A percentile compares a stretch with the other conserved stretches of the same genome.
Evolutionary conservation across 2,888 invertebrate genomes (phyloP).

Genomic region (Drosophila vallismaia): DNA sequence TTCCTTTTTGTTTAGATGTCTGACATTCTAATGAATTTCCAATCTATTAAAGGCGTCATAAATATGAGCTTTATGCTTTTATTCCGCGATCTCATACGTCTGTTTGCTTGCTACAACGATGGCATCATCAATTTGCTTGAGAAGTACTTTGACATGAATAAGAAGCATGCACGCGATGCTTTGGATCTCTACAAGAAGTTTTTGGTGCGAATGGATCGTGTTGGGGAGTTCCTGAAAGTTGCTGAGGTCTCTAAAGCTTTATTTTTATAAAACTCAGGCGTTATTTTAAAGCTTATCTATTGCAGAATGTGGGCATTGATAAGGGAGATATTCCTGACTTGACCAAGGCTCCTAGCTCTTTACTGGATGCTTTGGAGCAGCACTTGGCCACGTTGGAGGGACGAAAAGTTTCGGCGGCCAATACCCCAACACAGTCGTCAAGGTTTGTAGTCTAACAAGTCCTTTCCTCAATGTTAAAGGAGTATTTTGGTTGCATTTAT

Average conservation of each 20-base stretch:
- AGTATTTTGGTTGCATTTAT: background rate
- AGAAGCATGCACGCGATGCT: slow-evolving; percentile 98
- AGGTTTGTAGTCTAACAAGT: slow-evolving; percentile 6
- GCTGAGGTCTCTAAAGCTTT: slow-evolving; percentile 85
- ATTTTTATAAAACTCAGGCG: too few species aligned
- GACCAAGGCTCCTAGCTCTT: slow-evolving; percentile 98
- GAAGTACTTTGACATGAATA: slow-evolving; percentile 99
- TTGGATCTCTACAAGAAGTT: slow-evolving; percentile 99
- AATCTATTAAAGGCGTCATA: slow-evolving; percentile 89
- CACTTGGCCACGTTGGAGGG: slow-evolving; percentile 97
- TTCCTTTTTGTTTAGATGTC: background rate
- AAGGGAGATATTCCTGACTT: slow-evolving; percentile 99
- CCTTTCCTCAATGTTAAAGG: too few species aligned
- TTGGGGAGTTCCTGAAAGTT: slow-evolving; percentile 98
- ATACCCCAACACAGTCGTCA: slow-evolving; percentile 92
- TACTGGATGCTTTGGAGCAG: slow-evolving; percentile 98
- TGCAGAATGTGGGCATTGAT: slow-evolving; percentile 96
- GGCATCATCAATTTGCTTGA: slow-evolving; percentile 99
- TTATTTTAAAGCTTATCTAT: slow-evolving; percentile 1
- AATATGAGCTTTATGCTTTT: slow-evolving; percentile 99
- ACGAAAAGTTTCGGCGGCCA: slow-evolving; percentile 93
- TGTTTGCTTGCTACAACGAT: slow-evolving; percentile 99
- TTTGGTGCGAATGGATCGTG: slow-evolving; percentile 98
- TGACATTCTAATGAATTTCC: background rate
- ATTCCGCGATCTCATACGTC: slow-evolving; percentile 98